Evolutionary conservation across 2,113 vertebrate species (phyloP).

Genomic region (Herpetotheres cachinnans): DNA sequence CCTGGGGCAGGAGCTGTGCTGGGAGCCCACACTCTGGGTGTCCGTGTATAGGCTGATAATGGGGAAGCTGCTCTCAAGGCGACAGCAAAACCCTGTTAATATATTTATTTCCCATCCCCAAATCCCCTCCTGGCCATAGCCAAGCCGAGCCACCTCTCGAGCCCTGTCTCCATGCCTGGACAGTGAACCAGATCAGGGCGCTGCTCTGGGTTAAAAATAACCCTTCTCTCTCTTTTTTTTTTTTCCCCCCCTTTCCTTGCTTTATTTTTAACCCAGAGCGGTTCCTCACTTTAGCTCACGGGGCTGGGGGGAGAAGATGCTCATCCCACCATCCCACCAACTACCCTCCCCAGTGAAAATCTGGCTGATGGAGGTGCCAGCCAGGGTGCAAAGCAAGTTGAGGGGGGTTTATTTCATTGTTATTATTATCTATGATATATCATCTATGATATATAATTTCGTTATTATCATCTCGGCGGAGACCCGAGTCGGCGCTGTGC

Average conservation of each 20-base stretch:
- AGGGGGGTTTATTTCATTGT: not conserved
- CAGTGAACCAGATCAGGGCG: not conserved
- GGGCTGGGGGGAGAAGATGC: not conserved
- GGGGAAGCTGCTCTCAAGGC: not conserved
- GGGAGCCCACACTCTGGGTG: not conserved
- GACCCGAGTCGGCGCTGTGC: accelerated
- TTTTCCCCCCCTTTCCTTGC: not conserved
- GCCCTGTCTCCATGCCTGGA: not conserved
- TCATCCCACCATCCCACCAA: not conserved
- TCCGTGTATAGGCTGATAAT: accelerated
- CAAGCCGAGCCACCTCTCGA: not conserved
- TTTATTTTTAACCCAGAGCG: constrained; percentile 24
- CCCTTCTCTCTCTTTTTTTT: not conserved
- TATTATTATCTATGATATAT: accelerated
- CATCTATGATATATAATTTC: accelerated
- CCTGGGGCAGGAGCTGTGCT: not conserved
- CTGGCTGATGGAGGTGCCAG: not conserved
- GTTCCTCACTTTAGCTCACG: not conserved
- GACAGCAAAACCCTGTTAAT: not conserved
- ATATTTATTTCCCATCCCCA: not conserved
- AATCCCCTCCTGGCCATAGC: not conserved
- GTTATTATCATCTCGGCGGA: accelerated
- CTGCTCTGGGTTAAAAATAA: constrained; percentile 44
- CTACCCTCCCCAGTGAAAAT: not conserved
- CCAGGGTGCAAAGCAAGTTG: accelerated